Conservation (phyloP, 2,797 vertebrate species). For the Sebastes miniatus region DNA sequence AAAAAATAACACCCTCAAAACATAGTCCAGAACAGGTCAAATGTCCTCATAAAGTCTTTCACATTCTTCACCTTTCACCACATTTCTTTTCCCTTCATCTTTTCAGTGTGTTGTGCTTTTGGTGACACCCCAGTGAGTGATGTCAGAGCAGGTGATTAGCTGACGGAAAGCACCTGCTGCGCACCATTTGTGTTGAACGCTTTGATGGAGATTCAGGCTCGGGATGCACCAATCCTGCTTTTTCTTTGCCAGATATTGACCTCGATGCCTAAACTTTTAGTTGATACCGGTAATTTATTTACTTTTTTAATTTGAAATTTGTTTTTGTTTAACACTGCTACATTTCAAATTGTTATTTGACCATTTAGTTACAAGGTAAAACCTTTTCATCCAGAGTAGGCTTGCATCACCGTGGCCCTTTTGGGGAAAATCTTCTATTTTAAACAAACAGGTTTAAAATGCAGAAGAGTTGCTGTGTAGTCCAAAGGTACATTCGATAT, state of each 20-base stretch:
- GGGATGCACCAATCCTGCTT: rapidly evolving
- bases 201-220: background rate
- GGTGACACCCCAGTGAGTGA: background rate
- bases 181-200: background rate
- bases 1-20: conserved; percentile 33
- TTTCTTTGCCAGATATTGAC: background rate
- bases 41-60: conserved; percentile 27
- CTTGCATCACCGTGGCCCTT: no score
- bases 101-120: background rate
- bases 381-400: background rate
- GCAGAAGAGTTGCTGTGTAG: no score
- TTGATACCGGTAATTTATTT: background rate
- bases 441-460: no score
- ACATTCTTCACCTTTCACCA: conserved; percentile 7
- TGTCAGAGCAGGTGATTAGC: conserved; percentile 15
- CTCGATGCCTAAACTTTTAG: background rate
- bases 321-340: background rate
- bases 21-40: conserved; percentile 29
- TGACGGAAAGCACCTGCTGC: conserved; percentile 37
- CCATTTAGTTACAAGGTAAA: background rate
- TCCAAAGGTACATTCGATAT: no score
- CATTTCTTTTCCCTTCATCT: background rate
- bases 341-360: background rate
- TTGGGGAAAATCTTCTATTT: no score
- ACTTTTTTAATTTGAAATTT: background rate